Base-by-base conservation (phyloP, 1,140 invertebrate genomes). In the Heterodera schachtii region DNA sequence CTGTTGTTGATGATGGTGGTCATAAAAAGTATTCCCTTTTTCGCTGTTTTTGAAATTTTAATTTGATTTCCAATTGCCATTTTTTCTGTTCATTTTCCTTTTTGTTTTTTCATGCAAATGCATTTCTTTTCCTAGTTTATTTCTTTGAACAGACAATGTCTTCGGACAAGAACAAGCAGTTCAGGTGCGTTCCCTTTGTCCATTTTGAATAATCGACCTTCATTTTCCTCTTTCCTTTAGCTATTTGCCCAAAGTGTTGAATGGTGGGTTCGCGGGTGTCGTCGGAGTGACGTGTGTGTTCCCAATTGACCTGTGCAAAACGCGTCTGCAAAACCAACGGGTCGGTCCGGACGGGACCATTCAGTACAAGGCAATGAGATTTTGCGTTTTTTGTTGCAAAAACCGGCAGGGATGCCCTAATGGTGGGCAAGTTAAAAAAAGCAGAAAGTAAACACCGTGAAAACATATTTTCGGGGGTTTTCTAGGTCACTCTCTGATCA, bases 231-330 rank as follows among this genome's bases (percentile, higher is more conserved):
- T 2, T 19, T 57, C 47, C 57, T 7, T 74, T 74, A 84, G 91
- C 87, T 88, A 91, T 66, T 73, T 98, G 60, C 96, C 96, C 81
- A 98, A 98, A 92, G 95, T 98, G 83, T 93, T 98, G 82, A 99
- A 99, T 93, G 97, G 97, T 81, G 96, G 96, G 73, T 98, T 99
- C 84, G 97, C 98, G 11, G 98, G 98, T 43, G 96, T 99, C 83
- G 96, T 99, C 87, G 98, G 98, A 13, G 98, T 99, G 3, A 96
- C 96, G 6, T 96, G 96, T 91, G 97, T 99, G 13, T 99, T 99
- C 90, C 98, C 97, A 2, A 92, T 99, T 87, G 98, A 99, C 92
- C 92, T 99, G 84, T 96, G 98, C 41, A 88, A 90, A 81, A 90
- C 89, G 52, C 80, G 90, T 11, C 81, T 90, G 31, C 86, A 88